Conservation (phyloP, 2,797 vertebrate genomes). For the Borostomias antarcticus region DNA sequence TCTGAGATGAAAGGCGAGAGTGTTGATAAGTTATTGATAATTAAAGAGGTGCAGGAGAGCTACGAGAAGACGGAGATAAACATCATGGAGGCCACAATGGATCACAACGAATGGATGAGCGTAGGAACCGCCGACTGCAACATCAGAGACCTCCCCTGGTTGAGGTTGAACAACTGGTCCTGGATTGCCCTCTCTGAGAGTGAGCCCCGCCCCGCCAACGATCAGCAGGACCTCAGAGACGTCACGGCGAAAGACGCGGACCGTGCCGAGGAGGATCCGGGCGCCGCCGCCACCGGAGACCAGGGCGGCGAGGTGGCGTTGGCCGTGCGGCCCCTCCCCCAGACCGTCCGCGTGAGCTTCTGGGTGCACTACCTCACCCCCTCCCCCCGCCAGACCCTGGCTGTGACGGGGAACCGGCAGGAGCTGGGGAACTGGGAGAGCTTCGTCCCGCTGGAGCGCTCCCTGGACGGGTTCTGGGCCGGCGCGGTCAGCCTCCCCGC, state of each 20-base stretch:
- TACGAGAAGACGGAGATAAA: conserved; percentile 73
- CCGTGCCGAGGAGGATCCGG: conserved; percentile 14
- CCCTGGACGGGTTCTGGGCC: conserved; percentile 85
- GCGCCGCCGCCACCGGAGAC: conserved; percentile 38
- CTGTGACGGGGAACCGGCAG: conserved; percentile 85
- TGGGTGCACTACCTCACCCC: conserved; percentile 86
- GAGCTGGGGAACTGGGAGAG: conserved; percentile 86
- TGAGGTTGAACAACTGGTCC: conserved; percentile 33
- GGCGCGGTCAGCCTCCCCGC: conserved; percentile 76
- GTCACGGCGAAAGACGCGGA: background rate
- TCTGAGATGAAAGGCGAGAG: conserved; percentile 27
- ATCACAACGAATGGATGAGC: conserved; percentile 78
- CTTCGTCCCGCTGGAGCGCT: conserved; percentile 76
- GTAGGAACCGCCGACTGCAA: conserved; percentile 41
- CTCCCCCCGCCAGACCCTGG: conserved; percentile 75
- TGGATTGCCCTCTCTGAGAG: conserved; percentile 13
- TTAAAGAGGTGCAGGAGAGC: conserved; percentile 37
- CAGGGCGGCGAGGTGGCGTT: conserved; percentile 65
- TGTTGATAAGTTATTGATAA: background rate
- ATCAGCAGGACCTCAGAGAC: background rate
- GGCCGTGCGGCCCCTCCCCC: conserved; percentile 75
- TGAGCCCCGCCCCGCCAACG: conserved; percentile 12
- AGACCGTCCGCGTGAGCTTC: conserved; percentile 81
- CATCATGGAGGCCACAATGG: conserved; percentile 82
- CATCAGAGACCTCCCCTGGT: conserved; percentile 58